Conservation (phyloP, 2,797 vertebrate genomes). For the Pampus argenteus region DNA sequence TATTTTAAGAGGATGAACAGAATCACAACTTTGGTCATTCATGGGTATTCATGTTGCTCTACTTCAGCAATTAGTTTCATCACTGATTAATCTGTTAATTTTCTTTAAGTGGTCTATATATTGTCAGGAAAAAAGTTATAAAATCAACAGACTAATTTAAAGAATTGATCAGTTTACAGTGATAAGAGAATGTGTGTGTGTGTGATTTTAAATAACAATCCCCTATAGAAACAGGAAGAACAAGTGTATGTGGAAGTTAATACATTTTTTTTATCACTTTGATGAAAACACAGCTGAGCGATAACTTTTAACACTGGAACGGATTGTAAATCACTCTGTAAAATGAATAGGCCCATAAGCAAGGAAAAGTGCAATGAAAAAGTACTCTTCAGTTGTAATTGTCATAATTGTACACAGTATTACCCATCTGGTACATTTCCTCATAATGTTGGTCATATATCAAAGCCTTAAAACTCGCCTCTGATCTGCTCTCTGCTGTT, state of each 20-base stretch:
- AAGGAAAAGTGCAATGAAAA: conserved; percentile 61
- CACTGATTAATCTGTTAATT: no score
- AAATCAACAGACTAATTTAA: not conserved
- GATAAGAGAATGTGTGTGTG: no score
- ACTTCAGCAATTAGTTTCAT: no score
- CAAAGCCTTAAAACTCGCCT: conserved; percentile 69
- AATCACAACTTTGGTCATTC: no score
- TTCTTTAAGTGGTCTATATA: no score
- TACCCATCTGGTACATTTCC: conserved; percentile 70
- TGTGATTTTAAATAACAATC: no score
- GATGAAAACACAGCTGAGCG: conserved; percentile 46
- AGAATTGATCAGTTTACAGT: not conserved
- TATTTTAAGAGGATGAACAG: no score
- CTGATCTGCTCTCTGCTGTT: conserved; percentile 65
- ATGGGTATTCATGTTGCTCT: no score
- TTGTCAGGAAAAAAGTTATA: no score
- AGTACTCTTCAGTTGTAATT: conserved; percentile 66
- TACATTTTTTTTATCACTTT: not conserved
- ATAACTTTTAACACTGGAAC: conserved; percentile 51
- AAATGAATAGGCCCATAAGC: conserved; percentile 58
- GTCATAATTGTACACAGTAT: conserved; percentile 70
- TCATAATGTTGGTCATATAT: conserved; percentile 70
- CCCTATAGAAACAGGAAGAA: no score
- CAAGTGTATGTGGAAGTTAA: not conserved
- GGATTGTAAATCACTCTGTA: conserved; percentile 49